phyloP scores from a whole-genome alignment of 2,113 vertebrate genomes.

The Pelusios castaneus region DNA sequence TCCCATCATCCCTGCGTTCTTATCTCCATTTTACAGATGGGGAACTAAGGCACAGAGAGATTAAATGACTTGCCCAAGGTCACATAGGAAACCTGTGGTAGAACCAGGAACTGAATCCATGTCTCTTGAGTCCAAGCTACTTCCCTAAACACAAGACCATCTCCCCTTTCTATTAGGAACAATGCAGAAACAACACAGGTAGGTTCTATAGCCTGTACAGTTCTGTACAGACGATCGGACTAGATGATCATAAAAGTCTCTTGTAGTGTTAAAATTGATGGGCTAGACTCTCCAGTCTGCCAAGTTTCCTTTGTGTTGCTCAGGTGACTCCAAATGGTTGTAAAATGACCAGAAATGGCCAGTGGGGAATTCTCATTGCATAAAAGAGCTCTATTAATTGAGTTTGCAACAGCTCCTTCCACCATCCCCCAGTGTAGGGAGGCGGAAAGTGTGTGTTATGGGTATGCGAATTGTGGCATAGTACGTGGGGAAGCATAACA shows the following conservation, averaged over 20 bases:
- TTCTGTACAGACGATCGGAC: neutral
- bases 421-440: neutral
- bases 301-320: neutral
- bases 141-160: neutral
- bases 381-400: neutral
- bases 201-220: neutral
- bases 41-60: neutral
- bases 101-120: neutral
- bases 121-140: neutral
- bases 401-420: neutral
- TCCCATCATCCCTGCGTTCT: neutral
- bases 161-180: neutral
- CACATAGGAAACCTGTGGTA: neutral
- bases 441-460: neutral
- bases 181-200: neutral
- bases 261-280: neutral
- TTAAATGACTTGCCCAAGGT: neutral
- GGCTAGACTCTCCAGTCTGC: neutral
- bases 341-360: neutral
- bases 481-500: neutral
- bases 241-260: neutral
- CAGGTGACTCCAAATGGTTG: neutral
- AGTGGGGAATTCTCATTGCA: neutral
- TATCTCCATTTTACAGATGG: neutral
- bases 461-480: neutral